Conservation (phyloP, 2,888 invertebrate species). For the Poecilobothrus nobilitatus region DNA sequence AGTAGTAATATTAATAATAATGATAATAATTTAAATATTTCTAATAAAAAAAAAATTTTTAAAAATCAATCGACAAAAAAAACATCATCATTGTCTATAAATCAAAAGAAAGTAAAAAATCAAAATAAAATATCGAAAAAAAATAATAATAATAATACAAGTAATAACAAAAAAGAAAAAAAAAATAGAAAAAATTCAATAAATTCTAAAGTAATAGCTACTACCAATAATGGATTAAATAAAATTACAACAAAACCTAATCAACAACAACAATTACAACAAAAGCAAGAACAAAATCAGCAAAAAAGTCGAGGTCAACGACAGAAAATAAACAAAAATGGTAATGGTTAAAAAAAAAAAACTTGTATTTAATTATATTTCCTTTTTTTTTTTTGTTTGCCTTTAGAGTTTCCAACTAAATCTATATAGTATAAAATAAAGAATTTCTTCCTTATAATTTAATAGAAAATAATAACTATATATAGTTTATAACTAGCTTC, state of each 20-base stretch:
- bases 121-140: neutral
- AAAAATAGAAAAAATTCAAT: neutral
- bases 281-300: neutral
- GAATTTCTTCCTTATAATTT: slow-evolving; percentile 10
- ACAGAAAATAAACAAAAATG: slow-evolving; percentile 27
- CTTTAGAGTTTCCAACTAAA: neutral
- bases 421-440: slow-evolving; percentile 9
- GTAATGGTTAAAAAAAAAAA: slow-evolving; percentile 24
- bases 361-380: slow-evolving; percentile 5
- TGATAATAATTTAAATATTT: neutral
- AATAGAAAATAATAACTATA: slow-evolving; percentile 8
- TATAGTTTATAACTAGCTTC: neutral
- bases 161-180: neutral
- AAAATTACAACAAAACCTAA: neutral
- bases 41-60: neutral
- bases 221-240: slow-evolving; percentile 7
- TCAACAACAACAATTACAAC: neutral
- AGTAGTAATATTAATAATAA: neutral
- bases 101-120: neutral
- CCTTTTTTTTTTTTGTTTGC: neutral
- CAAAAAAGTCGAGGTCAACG: slow-evolving; percentile 24
- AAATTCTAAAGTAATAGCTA: neutral
- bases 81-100: too few species aligned
- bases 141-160: slow-evolving; percentile 2
- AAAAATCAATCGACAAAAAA: neutral